Evolutionary conservation across 2,797 vertebrate species (phyloP), one percentile per base, ranked within the genome.

Genomic region (Helostoma temminkii): DNA sequence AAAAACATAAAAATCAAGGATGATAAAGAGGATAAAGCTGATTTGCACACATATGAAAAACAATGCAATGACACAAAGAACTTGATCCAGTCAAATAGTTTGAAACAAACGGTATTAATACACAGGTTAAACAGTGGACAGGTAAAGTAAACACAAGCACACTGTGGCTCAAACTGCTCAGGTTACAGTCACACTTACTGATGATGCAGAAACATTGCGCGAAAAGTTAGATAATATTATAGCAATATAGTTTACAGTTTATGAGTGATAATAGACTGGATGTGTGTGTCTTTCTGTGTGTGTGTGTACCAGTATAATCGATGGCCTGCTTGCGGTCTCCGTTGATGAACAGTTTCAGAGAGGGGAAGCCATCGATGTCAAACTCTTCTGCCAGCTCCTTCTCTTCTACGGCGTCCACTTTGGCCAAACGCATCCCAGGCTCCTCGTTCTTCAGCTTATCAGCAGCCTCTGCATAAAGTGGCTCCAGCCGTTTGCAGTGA

Each of bases 401-500:
- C 89, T 96, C 96, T 0, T 92, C 90, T 0, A 24, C 85, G 54
- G 89, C 95, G 0, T 98, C 95, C 81, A 98, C 95, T 87, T 97
- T 96, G 82, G 92, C 96, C 89, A 98, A 80, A 9, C 85, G 83
- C 0, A 88, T 85, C 0, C 1, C 57, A 0, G 78, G 41, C 0
- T 88, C 88, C 59, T 92, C 91, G 0, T 81, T 78, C 77, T 93
- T 95, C 79, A 98, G 89, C n/a, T 64, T 46, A 0, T 57, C 61
- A 0, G 97, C 96, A 0, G 94, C 96, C 68, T 92, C 90, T 1
- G 92, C 88, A 0, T 93, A 98, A 34, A 94, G 42, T 0, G 96
- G 96, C 64, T 95, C 96, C 75, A 99, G 78, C 0, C 32, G 81
- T 62, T 81, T 84, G 67, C 97, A 99, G 86, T 96, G 96, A 21